Percentiles rank a stretch among this genome's conserved stretches.
phyloP scores from a whole-genome alignment of 1,140 invertebrate genomes.

The Drosophila pseudoobscura region DNA sequence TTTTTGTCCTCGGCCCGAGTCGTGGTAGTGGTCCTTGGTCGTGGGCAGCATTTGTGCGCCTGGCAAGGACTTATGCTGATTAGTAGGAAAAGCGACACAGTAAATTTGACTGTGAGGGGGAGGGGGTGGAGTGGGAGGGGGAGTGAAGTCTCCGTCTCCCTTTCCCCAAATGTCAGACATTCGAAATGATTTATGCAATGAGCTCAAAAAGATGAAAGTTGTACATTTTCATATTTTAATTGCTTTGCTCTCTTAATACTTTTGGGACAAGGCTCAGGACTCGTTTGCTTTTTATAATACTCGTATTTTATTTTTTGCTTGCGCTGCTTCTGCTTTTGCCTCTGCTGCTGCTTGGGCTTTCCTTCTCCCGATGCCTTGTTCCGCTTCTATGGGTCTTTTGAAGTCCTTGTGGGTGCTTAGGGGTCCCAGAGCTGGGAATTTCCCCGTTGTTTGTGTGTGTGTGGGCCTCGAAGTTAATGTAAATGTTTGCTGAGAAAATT shows the following conservation, averaged over 20 bases:
- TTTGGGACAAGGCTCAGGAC: conserved; percentile 66
- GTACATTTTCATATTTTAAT: conserved; percentile 82
- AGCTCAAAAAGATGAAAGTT: conserved; percentile 82
- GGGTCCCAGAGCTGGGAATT: conserved; percentile 26
- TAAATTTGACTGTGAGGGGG: conserved; percentile 67
- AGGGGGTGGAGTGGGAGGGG: background rate
- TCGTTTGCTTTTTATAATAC: conserved; percentile 39
- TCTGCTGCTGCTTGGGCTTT: conserved; percentile 10
- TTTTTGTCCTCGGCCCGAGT: conserved; percentile 34
- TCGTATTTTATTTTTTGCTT: conserved; percentile 33
- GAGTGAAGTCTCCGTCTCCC: background rate
- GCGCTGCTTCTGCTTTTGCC: conserved; percentile 7
- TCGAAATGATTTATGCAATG: conserved; percentile 81
- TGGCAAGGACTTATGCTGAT: conserved; percentile 77
- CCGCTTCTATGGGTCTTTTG: conserved; percentile 79
- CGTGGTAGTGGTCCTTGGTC: conserved; percentile 11
- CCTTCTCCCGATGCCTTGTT: conserved; percentile 49
- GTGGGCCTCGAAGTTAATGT: conserved; percentile 73
- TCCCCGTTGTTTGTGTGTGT: conserved; percentile 9
- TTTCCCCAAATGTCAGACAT: conserved; percentile 49
- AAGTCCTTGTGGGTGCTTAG: conserved; percentile 43
- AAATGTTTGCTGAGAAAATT: conserved; percentile 81
- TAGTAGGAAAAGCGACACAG: conserved; percentile 78
- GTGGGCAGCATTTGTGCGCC: conserved; percentile 47
- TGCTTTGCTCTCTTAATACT: conserved; percentile 82